Conservation (phyloP, 2,113 vertebrate genomes). For the Rhineura floridana region DNA sequence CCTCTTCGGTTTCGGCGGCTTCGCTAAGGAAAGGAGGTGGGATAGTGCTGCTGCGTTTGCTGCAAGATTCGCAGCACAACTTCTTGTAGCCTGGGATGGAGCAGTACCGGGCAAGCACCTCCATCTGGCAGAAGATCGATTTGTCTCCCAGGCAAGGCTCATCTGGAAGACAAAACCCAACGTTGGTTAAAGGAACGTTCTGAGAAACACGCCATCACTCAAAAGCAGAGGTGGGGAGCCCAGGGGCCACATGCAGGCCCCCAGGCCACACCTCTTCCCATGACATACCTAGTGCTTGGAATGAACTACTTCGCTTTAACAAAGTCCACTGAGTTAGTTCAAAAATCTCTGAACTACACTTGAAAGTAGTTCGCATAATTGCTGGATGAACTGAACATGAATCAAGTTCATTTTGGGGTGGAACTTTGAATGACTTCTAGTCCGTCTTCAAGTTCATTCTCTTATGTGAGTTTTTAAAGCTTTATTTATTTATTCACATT, state of each 20-base stretch:
- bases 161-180: conserved; percentile 78
- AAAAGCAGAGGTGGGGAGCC: rapidly evolving
- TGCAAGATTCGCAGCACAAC: conserved; percentile 92
- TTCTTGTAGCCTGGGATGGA: conserved; percentile 96
- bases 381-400: too few species aligned
- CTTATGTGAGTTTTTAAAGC: too few species aligned
- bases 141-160: conserved; percentile 93
- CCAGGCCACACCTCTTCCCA: too few species aligned
- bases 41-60: conserved; percentile 75
- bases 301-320: too few species aligned
- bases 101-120: conserved; percentile 92
- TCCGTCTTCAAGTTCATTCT: too few species aligned
- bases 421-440: too few species aligned
- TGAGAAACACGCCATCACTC: rapidly evolving
- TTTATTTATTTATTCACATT: too few species aligned
- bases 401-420: too few species aligned
- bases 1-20: conserved; percentile 72
- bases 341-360: too few species aligned
- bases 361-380: too few species aligned
- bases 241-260: background rate
- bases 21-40: conserved; percentile 69
- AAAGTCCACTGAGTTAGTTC: too few species aligned
- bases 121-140: conserved; percentile 99
- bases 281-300: too few species aligned
- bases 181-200: rapidly evolving